A percentile compares a stretch with the other conserved stretches of the same genome.
These are phyloP conservation scores for Melanotus villosus DNA, from an alignment of 2,888 invertebrate genomes.

Conservation along the genomic window DNA sequence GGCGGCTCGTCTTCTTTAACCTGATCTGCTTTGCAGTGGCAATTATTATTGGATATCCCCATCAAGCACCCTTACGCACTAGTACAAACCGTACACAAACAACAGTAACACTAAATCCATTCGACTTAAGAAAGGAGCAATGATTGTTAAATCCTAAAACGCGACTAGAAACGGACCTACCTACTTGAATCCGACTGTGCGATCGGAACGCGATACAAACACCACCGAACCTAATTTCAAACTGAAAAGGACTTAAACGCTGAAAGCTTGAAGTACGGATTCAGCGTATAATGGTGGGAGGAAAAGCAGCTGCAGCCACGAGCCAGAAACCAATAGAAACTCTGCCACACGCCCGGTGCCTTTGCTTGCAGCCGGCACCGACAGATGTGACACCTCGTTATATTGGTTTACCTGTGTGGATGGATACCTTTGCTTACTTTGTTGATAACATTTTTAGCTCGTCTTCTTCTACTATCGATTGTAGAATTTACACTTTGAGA, in stretches of 20 bases:
- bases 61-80: constrained; percentile 58
- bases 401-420: constrained; percentile 39
- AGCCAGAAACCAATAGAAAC: constrained; percentile 73
- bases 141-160: not conserved
- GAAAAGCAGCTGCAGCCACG: constrained; percentile 68
- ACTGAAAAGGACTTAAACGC: constrained; percentile 53
- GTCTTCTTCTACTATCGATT: no score
- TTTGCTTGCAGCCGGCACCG: constrained; percentile 70
- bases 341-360: constrained; percentile 73
- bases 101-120: constrained; percentile 44
- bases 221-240: constrained; percentile 24
- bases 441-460: constrained; percentile 3
- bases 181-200: not conserved
- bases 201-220: constrained; percentile 20
- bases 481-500: no score
- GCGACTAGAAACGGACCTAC: constrained; percentile 32
- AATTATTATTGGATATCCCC: constrained; percentile 65
- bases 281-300: constrained; percentile 53
- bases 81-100: constrained; percentile 23
- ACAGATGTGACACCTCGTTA: constrained; percentile 62
- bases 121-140: not conserved
- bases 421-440: constrained; percentile 7
- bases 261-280: constrained; percentile 58
- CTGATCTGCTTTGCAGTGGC: constrained; percentile 63
- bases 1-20: constrained; percentile 64